Percentiles rank a stretch among this genome's conserved stretches.
Conservation (phyloP, 2,113 vertebrate genomes). For the Neomonachus schauinslandi region DNA sequence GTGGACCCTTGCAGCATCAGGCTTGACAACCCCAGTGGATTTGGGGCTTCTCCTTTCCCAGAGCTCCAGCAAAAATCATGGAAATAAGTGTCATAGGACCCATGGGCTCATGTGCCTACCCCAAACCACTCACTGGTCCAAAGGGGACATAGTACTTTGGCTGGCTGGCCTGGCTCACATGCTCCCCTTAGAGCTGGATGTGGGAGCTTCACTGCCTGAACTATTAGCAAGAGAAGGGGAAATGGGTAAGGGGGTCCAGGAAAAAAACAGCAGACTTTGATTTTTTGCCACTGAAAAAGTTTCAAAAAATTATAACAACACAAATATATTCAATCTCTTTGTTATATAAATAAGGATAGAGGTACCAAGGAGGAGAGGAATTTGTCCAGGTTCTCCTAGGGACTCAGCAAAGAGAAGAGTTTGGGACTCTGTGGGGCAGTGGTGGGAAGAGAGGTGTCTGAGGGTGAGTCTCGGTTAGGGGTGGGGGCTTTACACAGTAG, state of each 20-base stretch:
- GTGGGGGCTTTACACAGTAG: not conserved
- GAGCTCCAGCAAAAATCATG: not conserved
- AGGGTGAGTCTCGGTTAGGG: not conserved
- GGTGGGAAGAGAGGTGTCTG: not conserved
- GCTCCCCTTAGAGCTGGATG: not conserved
- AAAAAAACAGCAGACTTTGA: not conserved
- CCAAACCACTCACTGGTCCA: not conserved
- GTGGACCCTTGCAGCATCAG: not conserved
- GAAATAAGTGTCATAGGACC: not conserved
- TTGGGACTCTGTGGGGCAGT: not conserved
- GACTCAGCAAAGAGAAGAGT: not conserved
- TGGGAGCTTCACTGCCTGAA: not conserved
- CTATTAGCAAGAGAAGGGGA: not conserved
- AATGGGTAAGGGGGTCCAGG: not conserved
- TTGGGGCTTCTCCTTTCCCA: not conserved
- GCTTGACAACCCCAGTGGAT: not conserved
- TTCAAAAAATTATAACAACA: not conserved
- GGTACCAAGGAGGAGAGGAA: not conserved
- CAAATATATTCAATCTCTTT: not conserved
- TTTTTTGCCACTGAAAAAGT: not conserved
- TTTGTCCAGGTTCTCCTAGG: not conserved
- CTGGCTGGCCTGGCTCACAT: not conserved
- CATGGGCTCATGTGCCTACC: not conserved
- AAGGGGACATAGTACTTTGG: not conserved
- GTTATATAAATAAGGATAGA: not conserved